Evolutionary conservation across 92 coral and sea anemone species (phyloP).

Genomic region (Plumapathes pennacea): DNA sequence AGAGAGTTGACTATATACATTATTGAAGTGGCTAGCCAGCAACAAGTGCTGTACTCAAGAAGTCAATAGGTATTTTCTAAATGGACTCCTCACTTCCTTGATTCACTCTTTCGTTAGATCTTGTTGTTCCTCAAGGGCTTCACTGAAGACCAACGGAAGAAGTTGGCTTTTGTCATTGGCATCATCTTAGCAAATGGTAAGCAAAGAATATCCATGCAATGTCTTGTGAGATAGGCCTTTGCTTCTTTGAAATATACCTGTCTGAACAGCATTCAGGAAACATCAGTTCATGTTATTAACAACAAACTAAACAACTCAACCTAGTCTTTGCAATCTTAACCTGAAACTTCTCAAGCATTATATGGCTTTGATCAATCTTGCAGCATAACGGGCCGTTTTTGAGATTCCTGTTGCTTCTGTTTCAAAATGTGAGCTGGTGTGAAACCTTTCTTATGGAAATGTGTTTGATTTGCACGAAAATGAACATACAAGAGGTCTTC

Average conservation of each 20-base stretch:
- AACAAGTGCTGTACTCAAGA: no score
- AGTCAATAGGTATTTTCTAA: no score
- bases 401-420: not conserved
- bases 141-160: slow-evolving; percentile 90
- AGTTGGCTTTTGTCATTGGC: slow-evolving; percentile 89
- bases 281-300: not conserved
- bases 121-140: slow-evolving; percentile 94
- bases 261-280: not conserved
- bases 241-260: not conserved
- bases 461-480: not conserved
- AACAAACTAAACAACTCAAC: not conserved
- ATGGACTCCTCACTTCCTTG: no score
- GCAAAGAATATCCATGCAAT: no score
- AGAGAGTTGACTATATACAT: no score
- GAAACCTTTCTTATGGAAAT: not conserved
- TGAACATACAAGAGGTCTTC: not conserved
- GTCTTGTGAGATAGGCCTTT: not conserved
- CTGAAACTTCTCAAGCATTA: not conserved
- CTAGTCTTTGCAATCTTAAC: no score
- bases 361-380: not conserved
- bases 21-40: no score
- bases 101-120: slow-evolving; percentile 68
- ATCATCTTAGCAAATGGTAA: slow-evolving; percentile 91
- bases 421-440: not conserved
- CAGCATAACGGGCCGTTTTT: not conserved